Evolutionary conservation across 2,113 vertebrate genomes (phyloP), one percentile per base, ranked within the genome.

Genomic region (Aplodontia rufa): DNA sequence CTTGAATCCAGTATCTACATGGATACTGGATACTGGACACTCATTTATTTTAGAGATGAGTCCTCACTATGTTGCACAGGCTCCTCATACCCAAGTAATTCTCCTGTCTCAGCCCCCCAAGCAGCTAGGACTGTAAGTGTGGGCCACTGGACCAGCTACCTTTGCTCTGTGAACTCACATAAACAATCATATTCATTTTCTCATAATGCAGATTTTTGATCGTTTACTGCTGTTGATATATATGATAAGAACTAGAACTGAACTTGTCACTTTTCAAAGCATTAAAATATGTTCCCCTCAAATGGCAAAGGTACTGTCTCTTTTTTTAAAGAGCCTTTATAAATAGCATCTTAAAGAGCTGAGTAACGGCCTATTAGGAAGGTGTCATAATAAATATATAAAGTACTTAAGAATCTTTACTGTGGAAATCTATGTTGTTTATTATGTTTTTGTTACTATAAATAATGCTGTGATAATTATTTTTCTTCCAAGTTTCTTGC

Each of bases 261-360:
- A 92, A 94, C 8, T 58, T 64, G 45, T 66, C 79, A 64, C 35
- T n/a, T 64, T 55, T 90, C 66, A 66, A 79, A 92, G 71, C 30
- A 16, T 85, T 55, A 66, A 16, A 47, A 64, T 28, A 82, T 19
- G 26, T 30, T 53, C 75, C 32, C 64, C 51, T 85, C 62, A 71
- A 66, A 76, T 66, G 42, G 19, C 68, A 95, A 91, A 82, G 32
- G 55, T 8, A 53, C 45, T 64, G 72, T 45, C 64, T 76, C 53
- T 64, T 22, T 3, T 87, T 75, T 84, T 92, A 92, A 90, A 37
- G 83, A 45, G 47, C 0, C 37, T 79, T 84, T 55, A 71, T 79
- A 89, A 81, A 64, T 66, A 93, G 35, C 47, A 78, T 40, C 83
- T 95, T 88, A 72, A 80, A 89, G 26, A 90, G 37, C 1, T 68